phyloP scores from a whole-genome alignment of 2,113 vertebrate genomes.

The Dromiciops gliroides region DNA sequence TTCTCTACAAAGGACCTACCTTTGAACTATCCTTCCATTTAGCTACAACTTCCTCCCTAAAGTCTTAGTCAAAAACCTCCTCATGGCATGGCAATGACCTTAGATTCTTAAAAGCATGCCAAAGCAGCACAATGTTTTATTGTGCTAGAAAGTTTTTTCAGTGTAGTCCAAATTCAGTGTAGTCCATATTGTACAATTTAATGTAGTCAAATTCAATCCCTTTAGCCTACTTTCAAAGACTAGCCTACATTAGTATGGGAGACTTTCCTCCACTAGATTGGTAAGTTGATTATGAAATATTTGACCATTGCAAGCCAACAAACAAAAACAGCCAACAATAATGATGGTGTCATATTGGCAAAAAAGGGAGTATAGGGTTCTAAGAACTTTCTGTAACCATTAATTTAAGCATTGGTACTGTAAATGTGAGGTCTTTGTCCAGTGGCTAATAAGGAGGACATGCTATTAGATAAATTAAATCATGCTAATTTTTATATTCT shows the following conservation, averaged over 20 bases:
- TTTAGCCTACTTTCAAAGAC: not conserved
- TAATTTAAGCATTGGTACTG: not conserved
- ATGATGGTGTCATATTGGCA: not conserved
- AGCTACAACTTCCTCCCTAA: not conserved
- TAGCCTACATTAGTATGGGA: not conserved
- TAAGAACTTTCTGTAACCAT: not conserved
- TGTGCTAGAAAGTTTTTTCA: not conserved
- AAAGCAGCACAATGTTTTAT: not conserved
- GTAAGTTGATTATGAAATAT: not conserved
- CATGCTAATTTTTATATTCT: too few relatives aligned
- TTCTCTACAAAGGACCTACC: not conserved
- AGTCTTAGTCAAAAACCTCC: not conserved
- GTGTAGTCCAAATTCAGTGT: too few relatives aligned
- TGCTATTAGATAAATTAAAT: not conserved
- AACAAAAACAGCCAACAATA: not conserved
- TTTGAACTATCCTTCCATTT: not conserved
- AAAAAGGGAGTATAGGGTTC: not conserved
- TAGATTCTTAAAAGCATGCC: not conserved
- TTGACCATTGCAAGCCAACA: not conserved
- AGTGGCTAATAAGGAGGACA: not conserved
- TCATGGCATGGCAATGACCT: not conserved
- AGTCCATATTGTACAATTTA: too few relatives aligned
- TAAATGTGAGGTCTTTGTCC: not conserved
- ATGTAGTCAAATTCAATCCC: not conserved
- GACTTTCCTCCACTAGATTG: not conserved